Evolutionary conservation across 1,140 invertebrate species (phyloP), one percentile per base, ranked within the genome.

Genomic region (Brachionus rotundiformis): DNA sequence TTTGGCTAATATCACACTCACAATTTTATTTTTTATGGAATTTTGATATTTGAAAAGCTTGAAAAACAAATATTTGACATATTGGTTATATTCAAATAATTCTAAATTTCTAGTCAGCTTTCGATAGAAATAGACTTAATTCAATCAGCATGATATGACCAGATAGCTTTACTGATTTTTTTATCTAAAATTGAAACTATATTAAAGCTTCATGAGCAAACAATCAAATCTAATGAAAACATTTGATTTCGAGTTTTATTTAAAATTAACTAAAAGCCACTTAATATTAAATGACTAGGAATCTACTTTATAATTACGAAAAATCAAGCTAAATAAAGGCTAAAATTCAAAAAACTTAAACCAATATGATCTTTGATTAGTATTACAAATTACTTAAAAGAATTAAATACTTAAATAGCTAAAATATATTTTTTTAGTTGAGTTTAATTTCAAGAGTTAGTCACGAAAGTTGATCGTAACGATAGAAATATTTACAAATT

Each of bases 401-500:
- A 68, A 68, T 68, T 68, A 68, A 68, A 33, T 68, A 68, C 63
- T 68, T 33, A 33, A 68, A 68, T 68, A n/a, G 16, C 16, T 68
- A 36, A 31, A 68, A 68, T 19, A 33, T 19, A 33, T n/a, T 33
- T 68, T 68, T 68, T 68, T 16, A 11, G 16, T 68, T 36, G 29
- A 36, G 63, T 68, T 36, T n/a, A 29, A 29, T 27, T 29, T 27
- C 25, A 33, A 29, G 61, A n/a, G 61, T n/a, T 63, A n/a, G 29
- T 29, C 61, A 63, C 25, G 29, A 63, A 63, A 63, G 29, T 29
- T 29, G n/a, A 63, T 63, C 61, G 63, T 68, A 68, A 68, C 63
- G 63, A 68, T 68, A 68, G 63, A 68, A 68, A 68, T 68, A 68
- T 33, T 31, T 36, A 31, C 31, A 68, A 68, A 11, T 68, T 68